Conservation (phyloP, 2,797 vertebrate genomes). For the Cygnus olor region DNA sequence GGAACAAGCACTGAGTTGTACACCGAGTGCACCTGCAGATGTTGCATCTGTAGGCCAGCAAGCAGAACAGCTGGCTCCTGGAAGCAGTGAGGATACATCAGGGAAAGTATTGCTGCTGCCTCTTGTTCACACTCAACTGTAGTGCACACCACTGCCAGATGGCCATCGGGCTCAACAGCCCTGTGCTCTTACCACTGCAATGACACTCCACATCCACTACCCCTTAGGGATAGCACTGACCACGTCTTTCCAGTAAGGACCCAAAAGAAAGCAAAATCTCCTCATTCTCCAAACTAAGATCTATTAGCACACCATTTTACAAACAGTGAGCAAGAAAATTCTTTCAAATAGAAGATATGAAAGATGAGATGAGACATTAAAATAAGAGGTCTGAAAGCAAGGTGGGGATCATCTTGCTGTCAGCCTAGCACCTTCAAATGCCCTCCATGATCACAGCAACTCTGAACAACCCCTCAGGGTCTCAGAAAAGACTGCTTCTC, state of each 20-base stretch:
- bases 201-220: rapidly evolving
- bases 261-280: background rate
- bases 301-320: background rate
- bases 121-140: background rate
- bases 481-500: background rate
- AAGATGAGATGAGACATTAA: background rate
- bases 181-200: background rate
- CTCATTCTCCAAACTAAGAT: background rate
- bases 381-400: background rate
- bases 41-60: background rate
- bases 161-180: background rate
- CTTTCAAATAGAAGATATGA: background rate
- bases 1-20: background rate
- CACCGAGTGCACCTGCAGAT: background rate
- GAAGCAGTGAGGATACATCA: background rate
- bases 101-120: background rate
- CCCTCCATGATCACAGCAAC: background rate
- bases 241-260: background rate
- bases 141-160: background rate
- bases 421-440: background rate
- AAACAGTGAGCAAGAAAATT: background rate
- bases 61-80: background rate
- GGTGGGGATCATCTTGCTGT: background rate
- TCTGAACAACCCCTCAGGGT: background rate
- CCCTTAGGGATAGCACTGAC: background rate